These are phyloP conservation scores for Phataginus tetradactyla DNA, from an alignment of 2,797 vertebrate genomes.

Conservation along the genomic window DNA sequence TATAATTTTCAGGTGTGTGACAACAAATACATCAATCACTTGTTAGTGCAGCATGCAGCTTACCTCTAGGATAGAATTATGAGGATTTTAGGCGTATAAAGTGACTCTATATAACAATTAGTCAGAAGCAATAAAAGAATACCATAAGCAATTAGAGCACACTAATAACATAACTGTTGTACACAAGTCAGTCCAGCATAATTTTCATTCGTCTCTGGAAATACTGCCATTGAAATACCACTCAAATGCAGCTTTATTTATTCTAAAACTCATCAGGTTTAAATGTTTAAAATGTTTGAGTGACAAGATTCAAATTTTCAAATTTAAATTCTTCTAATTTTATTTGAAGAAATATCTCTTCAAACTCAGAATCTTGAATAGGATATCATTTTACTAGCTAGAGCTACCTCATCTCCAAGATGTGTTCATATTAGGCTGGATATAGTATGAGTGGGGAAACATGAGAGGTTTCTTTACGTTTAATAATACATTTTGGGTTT, in stretches of 20 bases:
- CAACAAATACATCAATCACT: conserved; percentile 1
- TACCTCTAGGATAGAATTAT: conserved; percentile 18
- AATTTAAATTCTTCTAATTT: conserved; percentile 24
- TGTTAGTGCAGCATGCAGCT: neutral
- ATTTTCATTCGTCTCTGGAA: conserved; percentile 36
- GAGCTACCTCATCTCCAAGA: neutral
- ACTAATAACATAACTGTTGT: neutral
- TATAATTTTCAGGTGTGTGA: conserved; percentile 26
- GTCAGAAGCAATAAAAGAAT: conserved; percentile 1
- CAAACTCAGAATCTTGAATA: neutral
- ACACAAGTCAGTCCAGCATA: neutral
- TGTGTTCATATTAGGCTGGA: neutral
- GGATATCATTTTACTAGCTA: neutral
- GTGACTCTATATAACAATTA: neutral
- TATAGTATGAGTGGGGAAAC: neutral
- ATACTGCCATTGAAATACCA: neutral
- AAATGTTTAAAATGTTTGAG: neutral
- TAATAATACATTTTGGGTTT: conserved; percentile 15
- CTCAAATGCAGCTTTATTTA: neutral
- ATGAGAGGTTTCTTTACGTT: neutral
- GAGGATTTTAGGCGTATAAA: conserved; percentile 15
- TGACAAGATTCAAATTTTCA: neutral
- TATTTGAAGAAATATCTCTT: conserved; percentile 9
- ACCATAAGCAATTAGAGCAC: neutral
- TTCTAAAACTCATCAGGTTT: neutral